Conservation (phyloP, 2,888 invertebrate species). For the Ditula angustiorana region DNA sequence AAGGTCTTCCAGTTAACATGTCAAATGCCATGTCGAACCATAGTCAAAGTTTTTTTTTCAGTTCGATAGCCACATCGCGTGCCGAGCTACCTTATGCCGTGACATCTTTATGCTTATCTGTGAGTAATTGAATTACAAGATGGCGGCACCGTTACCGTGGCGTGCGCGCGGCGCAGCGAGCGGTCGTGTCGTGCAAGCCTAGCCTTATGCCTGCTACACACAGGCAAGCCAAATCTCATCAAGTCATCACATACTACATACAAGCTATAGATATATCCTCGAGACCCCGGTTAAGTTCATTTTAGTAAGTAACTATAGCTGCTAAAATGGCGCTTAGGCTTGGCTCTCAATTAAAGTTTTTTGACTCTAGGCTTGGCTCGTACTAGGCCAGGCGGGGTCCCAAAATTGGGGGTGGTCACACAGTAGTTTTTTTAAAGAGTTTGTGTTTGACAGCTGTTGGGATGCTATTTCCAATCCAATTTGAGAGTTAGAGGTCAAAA, state of each 20-base stretch:
- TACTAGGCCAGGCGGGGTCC: too few species aligned
- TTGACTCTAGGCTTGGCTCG: too few species aligned
- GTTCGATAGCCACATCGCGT: conserved; percentile 22
- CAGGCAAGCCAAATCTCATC: neutral
- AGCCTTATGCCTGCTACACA: neutral
- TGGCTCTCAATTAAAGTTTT: too few species aligned
- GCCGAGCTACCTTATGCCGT: conserved; percentile 18
- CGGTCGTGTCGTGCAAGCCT: conserved; percentile 15
- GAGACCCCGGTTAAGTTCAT: too few species aligned
- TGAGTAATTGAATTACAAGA: conserved; percentile 40
- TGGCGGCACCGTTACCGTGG: conserved; percentile 25
- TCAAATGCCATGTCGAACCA: neutral
- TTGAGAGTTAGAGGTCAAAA: too few species aligned
- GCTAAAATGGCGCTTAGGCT: too few species aligned
- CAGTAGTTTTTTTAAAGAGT: too few species aligned
- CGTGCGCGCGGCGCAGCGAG: conserved; percentile 29
- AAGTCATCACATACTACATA: too few species aligned
- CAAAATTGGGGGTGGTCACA: too few species aligned
- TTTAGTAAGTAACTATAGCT: too few species aligned
- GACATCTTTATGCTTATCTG: conserved; percentile 40
- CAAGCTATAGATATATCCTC: neutral
- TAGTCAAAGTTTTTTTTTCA: conserved; percentile 2
- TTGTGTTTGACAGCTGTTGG: too few species aligned
- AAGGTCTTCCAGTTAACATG: neutral
- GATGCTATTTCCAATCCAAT: too few species aligned